Conservation (phyloP, 2,888 invertebrate genomes). For the Incurvaria masculella region DNA sequence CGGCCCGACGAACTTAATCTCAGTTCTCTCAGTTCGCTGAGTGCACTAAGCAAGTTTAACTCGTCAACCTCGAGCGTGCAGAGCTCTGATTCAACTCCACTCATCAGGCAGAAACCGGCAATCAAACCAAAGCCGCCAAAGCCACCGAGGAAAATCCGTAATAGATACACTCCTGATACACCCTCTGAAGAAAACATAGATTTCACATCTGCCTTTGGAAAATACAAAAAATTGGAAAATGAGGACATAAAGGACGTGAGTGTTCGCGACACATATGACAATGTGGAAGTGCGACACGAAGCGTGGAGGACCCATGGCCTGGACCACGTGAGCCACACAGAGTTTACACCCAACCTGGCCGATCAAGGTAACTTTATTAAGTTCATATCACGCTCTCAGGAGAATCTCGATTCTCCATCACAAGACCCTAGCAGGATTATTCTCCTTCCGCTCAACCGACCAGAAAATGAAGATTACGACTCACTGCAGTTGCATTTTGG, state of each 20-base stretch:
- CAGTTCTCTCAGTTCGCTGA: constrained; percentile 45
- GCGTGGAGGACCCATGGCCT: constrained; percentile 82
- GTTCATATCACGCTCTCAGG: constrained; percentile 50
- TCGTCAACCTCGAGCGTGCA: constrained; percentile 40
- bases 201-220: constrained; percentile 28
- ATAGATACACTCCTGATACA: constrained; percentile 36
- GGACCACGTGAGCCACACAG: constrained; percentile 69
- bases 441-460: constrained; percentile 43
- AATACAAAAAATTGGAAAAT: constrained; percentile 53
- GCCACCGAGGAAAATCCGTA: constrained; percentile 60
- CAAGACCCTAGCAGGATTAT: constrained; percentile 55
- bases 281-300: constrained; percentile 71
- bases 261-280: constrained; percentile 65
- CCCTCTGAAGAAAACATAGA: constrained; percentile 37
- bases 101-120: constrained; percentile 54
- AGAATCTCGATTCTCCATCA: constrained; percentile 42
- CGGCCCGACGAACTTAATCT: constrained; percentile 48
- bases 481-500: constrained; percentile 73
- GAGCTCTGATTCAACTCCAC: constrained; percentile 38
- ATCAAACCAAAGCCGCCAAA: constrained; percentile 61
- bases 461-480: constrained; percentile 68
- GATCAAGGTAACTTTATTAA: constrained; percentile 48
- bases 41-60: constrained; percentile 20
- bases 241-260: constrained; percentile 50
- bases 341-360: constrained; percentile 49